Evolutionary conservation across 2,113 vertebrate genomes (phyloP).

Genomic region (Pseudopodoces humilis): DNA sequence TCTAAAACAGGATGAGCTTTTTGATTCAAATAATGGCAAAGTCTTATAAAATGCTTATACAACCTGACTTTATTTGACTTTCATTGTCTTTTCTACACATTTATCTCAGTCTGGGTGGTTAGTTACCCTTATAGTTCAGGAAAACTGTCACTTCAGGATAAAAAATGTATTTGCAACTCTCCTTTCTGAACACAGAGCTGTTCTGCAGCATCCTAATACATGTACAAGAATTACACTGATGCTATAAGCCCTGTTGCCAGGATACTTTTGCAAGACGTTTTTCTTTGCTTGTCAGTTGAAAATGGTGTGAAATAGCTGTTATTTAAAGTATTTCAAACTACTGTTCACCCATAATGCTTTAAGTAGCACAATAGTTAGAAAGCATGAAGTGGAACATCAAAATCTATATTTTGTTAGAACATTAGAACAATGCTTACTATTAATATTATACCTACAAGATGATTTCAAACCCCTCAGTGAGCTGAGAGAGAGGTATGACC

Average conservation of each 20-base stretch:
- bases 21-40: neutral
- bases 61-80: neutral
- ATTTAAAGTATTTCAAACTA: constrained; percentile 57
- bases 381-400: constrained; percentile 27
- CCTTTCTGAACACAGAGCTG: neutral
- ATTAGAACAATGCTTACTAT: constrained; percentile 46
- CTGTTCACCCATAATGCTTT: constrained; percentile 22
- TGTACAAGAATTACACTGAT: constrained; percentile 27
- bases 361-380: constrained; percentile 36
- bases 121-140: neutral
- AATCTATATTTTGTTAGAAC: neutral
- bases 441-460: constrained; percentile 30
- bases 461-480: neutral
- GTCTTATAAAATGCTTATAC: neutral
- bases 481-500: neutral
- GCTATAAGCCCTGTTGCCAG: constrained; percentile 57
- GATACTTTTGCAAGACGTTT: constrained; percentile 61
- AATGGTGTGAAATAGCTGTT: constrained; percentile 62
- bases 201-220: constrained; percentile 20
- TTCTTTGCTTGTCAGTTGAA: constrained; percentile 48
- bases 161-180: constrained; percentile 1
- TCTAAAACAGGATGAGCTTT: neutral
- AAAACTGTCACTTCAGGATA: neutral
- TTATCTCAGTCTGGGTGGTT: neutral
- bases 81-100: neutral